A percentile compares a stretch with the other conserved stretches of the same genome.
Evolutionary conservation across 2,797 vertebrate genomes (phyloP).

Genomic region (Bovichtus diacanthus): DNA sequence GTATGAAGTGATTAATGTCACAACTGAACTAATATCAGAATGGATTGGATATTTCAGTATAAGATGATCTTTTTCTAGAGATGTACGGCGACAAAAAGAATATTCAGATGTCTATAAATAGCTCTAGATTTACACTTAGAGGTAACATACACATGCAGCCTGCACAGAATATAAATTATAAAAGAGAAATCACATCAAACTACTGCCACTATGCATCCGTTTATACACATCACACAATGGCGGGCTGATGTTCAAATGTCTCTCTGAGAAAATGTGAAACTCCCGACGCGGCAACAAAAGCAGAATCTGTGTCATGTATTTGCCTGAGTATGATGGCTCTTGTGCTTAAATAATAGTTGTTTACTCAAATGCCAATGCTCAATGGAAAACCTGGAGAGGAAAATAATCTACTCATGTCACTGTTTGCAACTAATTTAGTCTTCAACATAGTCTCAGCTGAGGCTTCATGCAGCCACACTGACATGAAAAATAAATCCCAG

Average conservation of each 20-base stretch:
- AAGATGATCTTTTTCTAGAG: slow-evolving; percentile 23
- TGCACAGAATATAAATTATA: slow-evolving; percentile 41
- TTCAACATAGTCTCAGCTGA: slow-evolving; percentile 11
- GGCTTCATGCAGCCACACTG: slow-evolving; percentile 5
- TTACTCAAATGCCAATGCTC: background rate
- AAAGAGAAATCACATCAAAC: slow-evolving; percentile 33
- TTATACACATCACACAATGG: slow-evolving; percentile 21
- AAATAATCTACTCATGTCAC: slow-evolving; percentile 8
- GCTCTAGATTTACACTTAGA: slow-evolving; percentile 40
- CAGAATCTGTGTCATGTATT: background rate
- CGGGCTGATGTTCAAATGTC: slow-evolving; percentile 11
- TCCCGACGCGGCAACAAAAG: background rate
- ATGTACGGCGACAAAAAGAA: slow-evolving; percentile 36
- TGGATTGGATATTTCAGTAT: slow-evolving; percentile 46
- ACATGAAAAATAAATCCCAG: slow-evolving; percentile 26
- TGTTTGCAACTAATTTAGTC: slow-evolving; percentile 19
- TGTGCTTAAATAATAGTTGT: background rate
- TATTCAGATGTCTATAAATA: slow-evolving; percentile 46
- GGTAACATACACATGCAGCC: slow-evolving; percentile 25
- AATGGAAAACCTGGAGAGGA: slow-evolving; percentile 12
- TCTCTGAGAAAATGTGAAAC: slow-evolving; percentile 11
- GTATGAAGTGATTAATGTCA: slow-evolving; percentile 54
- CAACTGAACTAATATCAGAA: slow-evolving; percentile 35
- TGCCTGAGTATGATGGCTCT: background rate
- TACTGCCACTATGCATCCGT: slow-evolving; percentile 28